These are phyloP conservation scores for Penaeus vannamei DNA, from an alignment of 1,140 invertebrate species.

Conservation along the genomic window DNA sequence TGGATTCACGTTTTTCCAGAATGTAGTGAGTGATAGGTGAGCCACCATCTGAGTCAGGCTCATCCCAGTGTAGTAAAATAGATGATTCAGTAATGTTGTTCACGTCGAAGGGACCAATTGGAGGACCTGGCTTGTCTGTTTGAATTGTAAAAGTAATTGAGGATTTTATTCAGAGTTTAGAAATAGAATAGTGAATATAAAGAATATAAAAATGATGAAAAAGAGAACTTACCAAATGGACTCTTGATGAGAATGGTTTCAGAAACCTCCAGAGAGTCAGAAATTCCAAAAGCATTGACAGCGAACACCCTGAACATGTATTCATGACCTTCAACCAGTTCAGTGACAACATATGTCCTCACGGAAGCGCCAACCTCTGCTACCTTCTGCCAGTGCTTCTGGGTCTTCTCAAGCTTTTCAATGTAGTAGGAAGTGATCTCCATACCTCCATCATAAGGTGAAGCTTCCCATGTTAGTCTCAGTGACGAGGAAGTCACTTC, in stretches of 20 bases:
- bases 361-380: slow-evolving; percentile 88
- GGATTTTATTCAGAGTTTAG: background rate
- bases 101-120: slow-evolving; percentile 84
- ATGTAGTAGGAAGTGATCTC: slow-evolving; percentile 85
- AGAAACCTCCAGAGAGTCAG: slow-evolving; percentile 83
- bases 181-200: background rate
- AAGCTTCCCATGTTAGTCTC: slow-evolving; percentile 86
- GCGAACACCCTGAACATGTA: slow-evolving; percentile 90
- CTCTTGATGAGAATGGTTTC: slow-evolving; percentile 95
- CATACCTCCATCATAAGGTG: slow-evolving; percentile 84
- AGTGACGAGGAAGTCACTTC: slow-evolving; percentile 83
- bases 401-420: slow-evolving; percentile 82
- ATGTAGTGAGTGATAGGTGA: slow-evolving; percentile 88
- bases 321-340: slow-evolving; percentile 82
- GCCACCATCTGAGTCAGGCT: slow-evolving; percentile 87
- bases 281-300: slow-evolving; percentile 84
- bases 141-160: slow-evolving; percentile 59
- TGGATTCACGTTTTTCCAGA: slow-evolving; percentile 84
- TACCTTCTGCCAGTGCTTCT: slow-evolving; percentile 83
- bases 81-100: slow-evolving; percentile 85
- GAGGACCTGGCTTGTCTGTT: slow-evolving; percentile 84
- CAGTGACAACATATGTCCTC: slow-evolving; percentile 82
- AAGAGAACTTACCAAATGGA: slow-evolving; percentile 81
- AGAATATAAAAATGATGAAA: background rate
- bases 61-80: slow-evolving; percentile 88